Evolutionary conservation across 2,113 vertebrate species (phyloP).

Genomic region (Dasypus novemcinctus): DNA sequence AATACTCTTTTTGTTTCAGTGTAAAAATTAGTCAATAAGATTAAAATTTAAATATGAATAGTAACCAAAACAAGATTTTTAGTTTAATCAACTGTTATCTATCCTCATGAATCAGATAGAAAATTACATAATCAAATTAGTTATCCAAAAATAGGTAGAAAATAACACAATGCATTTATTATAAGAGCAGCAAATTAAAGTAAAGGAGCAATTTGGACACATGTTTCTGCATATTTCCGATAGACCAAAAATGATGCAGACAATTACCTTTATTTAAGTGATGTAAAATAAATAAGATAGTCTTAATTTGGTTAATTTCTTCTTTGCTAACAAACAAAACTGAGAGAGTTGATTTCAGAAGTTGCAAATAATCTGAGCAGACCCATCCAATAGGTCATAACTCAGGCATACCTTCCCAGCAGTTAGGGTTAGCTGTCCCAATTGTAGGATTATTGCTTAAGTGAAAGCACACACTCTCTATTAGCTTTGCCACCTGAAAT

Average conservation of each 20-base stretch:
- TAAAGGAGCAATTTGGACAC: neutral
- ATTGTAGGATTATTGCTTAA: neutral
- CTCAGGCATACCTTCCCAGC: neutral
- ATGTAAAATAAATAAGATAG: neutral
- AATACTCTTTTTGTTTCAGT: neutral
- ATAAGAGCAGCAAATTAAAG: neutral
- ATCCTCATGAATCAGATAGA: neutral
- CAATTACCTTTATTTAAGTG: neutral
- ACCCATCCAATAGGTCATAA: neutral
- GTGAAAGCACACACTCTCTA: neutral
- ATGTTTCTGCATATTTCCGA: neutral
- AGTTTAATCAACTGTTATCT: neutral
- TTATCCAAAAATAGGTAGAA: neutral
- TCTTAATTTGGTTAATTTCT: neutral
- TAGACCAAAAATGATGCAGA: neutral
- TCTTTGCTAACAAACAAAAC: neutral
- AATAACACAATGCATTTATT: neutral
- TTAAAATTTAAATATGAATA: conserved; percentile 1
- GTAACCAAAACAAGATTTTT: neutral
- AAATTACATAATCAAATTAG: conserved; percentile 7
- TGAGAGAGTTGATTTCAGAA: neutral
- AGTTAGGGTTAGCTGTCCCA: neutral
- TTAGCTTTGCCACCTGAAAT: neutral
- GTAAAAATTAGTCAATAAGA: neutral
- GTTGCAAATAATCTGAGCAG: neutral